Percentiles rank a stretch among this genome's conserved stretches.
phyloP scores from a whole-genome alignment of 2,113 vertebrate genomes.

The Cyprinodon variegatus region DNA sequence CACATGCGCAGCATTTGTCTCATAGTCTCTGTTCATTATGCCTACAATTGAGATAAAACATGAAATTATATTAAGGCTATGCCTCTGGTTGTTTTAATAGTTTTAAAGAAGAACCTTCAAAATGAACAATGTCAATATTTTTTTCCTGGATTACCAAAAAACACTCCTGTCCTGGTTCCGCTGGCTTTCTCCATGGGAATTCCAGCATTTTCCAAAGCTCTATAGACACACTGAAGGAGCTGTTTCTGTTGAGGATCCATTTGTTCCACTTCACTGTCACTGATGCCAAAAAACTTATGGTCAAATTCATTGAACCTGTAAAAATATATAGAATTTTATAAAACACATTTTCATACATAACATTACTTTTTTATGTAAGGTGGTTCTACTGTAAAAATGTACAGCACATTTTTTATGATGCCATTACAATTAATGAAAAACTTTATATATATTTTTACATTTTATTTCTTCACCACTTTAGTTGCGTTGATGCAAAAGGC shows the following conservation, averaged over 20 bases:
- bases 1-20: constrained; percentile 64
- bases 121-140: not conserved
- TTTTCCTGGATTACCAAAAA: constrained; percentile 72
- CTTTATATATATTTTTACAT: not conserved
- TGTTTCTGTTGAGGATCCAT: constrained; percentile 87
- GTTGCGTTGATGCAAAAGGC: no score
- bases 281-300: constrained; percentile 84
- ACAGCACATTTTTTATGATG: not conserved
- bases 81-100: not conserved
- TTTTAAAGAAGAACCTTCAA: not conserved
- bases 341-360: not conserved
- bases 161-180: constrained; percentile 84
- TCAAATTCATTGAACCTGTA: constrained; percentile 85
- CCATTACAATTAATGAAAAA: not conserved
- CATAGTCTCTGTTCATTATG: constrained; percentile 88
- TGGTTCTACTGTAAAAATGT: not conserved
- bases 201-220: constrained; percentile 85
- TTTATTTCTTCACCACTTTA: no score
- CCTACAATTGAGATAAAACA: constrained; percentile 62
- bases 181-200: constrained; percentile 82
- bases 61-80: not conserved
- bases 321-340: not conserved
- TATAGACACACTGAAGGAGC: constrained; percentile 84
- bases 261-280: constrained; percentile 77
- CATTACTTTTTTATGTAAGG: not conserved